phyloP scores from a whole-genome alignment of 2,113 vertebrate species.

The Phodopus roborovskii region DNA sequence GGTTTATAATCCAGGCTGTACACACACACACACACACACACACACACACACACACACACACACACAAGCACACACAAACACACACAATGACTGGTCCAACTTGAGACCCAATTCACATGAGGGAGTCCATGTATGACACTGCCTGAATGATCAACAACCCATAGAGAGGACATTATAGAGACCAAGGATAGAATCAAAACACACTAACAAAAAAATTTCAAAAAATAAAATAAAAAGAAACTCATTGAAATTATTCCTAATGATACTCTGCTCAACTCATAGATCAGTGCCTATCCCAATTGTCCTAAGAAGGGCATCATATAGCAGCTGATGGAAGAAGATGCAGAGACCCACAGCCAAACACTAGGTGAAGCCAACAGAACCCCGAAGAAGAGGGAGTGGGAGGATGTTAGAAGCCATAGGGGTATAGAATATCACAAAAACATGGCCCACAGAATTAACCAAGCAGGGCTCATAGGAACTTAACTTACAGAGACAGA shows the following conservation, averaged over 20 bases:
- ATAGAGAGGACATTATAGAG: neutral
- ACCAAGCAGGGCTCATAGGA: neutral
- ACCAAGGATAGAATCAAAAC: too few relatives aligned
- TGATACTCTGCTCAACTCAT: neutral
- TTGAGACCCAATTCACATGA: neutral
- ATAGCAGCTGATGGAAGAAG: neutral
- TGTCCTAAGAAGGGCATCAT: neutral
- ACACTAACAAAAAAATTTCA: too few relatives aligned
- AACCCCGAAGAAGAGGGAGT: neutral
- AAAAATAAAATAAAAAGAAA: neutral
- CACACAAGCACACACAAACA: neutral
- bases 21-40: neutral
- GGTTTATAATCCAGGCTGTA: neutral
- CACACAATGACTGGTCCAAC: neutral
- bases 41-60: neutral
- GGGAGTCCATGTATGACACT: neutral
- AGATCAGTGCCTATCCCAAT: neutral
- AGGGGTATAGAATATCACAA: neutral
- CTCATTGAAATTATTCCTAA: neutral
- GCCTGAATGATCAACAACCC: neutral
- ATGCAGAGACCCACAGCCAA: neutral
- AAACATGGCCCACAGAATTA: neutral
- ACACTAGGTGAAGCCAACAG: neutral
- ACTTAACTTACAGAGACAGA: neutral
- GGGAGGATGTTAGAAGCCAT: neutral